A percentile compares a stretch with the other conserved stretches of the same genome.
phyloP scores from a whole-genome alignment of 1,140 invertebrate species.

The Brachionus calyciflorus region DNA sequence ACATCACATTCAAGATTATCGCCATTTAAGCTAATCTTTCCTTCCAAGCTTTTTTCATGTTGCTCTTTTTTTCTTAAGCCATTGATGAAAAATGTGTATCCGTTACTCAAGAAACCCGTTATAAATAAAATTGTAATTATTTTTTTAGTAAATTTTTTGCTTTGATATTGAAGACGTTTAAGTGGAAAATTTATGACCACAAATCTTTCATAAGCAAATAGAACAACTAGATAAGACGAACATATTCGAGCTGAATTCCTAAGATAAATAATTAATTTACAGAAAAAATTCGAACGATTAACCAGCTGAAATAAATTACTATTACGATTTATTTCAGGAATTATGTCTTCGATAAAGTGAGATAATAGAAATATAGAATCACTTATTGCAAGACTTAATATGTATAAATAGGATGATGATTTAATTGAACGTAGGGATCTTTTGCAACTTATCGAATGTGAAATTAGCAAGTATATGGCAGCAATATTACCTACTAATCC shows the following conservation, averaged over 20 bases:
- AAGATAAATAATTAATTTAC: background rate
- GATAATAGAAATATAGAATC: conserved; percentile 35
- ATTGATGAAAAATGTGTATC: conserved; percentile 32
- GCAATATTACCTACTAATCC: too few species aligned
- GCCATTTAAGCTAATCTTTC: background rate
- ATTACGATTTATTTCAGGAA: background rate
- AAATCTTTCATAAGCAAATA: conserved; percentile 41
- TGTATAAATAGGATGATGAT: conserved; percentile 29
- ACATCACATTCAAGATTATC: conserved; percentile 29
- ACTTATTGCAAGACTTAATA: background rate
- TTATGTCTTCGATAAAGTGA: conserved; percentile 36
- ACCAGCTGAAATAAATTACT: background rate
- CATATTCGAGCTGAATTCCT: background rate
- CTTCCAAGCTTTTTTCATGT: background rate
- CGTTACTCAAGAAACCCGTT: background rate
- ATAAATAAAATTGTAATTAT: background rate
- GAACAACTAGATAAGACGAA: conserved; percentile 26
- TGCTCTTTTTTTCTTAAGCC: background rate
- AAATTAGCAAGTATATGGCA: too few species aligned
- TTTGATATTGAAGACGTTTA: conserved; percentile 5
- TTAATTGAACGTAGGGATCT: background rate
- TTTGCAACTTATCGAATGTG: too few species aligned
- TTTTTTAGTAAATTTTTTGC: background rate
- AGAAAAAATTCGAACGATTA: background rate
- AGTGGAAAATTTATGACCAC: background rate